Base-by-base conservation (phyloP, 2,888 invertebrate species). In the Erebia palarica region DNA sequence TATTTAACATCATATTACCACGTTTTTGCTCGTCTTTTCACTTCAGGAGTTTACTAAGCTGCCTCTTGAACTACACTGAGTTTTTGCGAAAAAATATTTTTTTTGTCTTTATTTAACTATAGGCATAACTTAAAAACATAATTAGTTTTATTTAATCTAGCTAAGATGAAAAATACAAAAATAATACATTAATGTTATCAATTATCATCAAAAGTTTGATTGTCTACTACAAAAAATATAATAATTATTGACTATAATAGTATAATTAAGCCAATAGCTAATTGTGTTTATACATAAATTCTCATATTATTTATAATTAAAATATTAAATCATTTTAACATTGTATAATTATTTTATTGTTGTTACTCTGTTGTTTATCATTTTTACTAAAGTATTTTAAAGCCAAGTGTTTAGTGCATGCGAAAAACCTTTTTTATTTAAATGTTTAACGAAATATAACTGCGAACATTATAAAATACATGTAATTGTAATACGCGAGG, bases 401-500 rank as follows among this genome's bases (percentile, higher is more conserved):
- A 55, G 18, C 18, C 18, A 55, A 18, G 10, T 10, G 16, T 53
- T 16, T 16, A 47, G 16, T 16, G 53, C 0, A 16, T 55, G 18
- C 16, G 16, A 4, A 9, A 16, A 53, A 8, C 11, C 10, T 16
- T 16, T 18, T 55, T 55, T 53, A 16, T 55, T 55, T 16, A 53
- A 53, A 53, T n/a, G 16, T 55, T 55, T 16, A 53, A 53, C 16
- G 16, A 53, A 53, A n/a, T 18, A 47, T 53, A 51, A 63, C 18
- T 68, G 51, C 16, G 57, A 61, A 63, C 55, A 57, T 65, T 68
- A 70, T 74, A 64, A 21, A 47, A 65, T 67, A 63, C 63, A 81
- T 83, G 47, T 47, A 47, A 51, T n/a, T 51, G 79, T 84, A 81
- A 78, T 85, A 85, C 84, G 90, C 88, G 84, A 87, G 84, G 85